phyloP scores from a whole-genome alignment of 2,113 vertebrate genomes.

The Plotosus lineatus region DNA sequence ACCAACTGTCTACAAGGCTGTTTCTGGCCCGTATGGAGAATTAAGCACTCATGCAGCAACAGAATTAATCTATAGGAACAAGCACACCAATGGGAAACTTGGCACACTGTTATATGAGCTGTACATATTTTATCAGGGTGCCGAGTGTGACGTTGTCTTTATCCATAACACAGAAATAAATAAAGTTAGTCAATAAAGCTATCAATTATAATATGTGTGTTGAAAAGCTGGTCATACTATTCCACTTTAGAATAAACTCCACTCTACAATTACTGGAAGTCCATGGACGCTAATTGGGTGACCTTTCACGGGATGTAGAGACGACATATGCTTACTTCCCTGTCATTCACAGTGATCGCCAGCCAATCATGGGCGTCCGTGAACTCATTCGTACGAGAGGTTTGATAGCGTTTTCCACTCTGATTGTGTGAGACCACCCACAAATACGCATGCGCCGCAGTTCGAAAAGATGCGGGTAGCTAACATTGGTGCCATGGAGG shows the following conservation, averaged over 20 bases:
- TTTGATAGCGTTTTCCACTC: too few species aligned
- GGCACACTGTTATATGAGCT: constrained; percentile 16
- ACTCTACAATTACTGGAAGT: neutral
- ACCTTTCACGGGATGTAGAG: too few species aligned
- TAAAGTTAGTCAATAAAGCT: neutral
- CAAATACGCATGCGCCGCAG: too few species aligned
- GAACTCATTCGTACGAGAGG: too few species aligned
- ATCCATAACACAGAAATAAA: neutral
- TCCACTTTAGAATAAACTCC: neutral
- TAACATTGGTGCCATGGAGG: too few species aligned
- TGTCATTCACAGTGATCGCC: too few species aligned
- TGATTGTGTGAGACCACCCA: too few species aligned
- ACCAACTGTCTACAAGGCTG: neutral
- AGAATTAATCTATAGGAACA: constrained; percentile 1
- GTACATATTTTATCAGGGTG: neutral
- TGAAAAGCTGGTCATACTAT: neutral
- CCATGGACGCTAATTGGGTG: too few species aligned
- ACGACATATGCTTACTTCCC: too few species aligned
- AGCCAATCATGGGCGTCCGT: too few species aligned
- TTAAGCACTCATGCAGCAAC: neutral
- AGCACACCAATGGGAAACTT: constrained; percentile 9
- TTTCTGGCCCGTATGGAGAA: neutral
- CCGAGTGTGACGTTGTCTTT: neutral
- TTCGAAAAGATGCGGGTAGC: too few species aligned
- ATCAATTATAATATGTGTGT: neutral